Base-by-base conservation (phyloP, 2,113 vertebrate species). In the Leiothrix lutea region DNA sequence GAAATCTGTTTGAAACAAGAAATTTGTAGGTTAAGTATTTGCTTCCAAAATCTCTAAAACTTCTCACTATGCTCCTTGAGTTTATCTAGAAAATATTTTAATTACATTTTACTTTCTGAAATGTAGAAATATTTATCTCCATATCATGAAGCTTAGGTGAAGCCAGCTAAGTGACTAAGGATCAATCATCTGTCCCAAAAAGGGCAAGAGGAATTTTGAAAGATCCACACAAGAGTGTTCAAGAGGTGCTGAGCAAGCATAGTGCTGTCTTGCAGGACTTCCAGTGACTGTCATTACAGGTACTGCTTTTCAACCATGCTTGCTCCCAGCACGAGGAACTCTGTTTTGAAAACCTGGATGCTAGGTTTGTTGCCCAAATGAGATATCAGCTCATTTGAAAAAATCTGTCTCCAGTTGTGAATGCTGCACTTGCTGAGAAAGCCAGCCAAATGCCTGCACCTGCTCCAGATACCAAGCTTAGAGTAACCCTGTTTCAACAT, bases 201-300 rank as follows among this genome's bases (percentile, higher is more conserved):
- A 19, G 18, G 33, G 8, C 0, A 11, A 62, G 54, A 58, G 11
- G 38, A 80, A 42, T 83, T 65, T 35, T 57, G 42, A 80, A 50
- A 26, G 47, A 61, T 67, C 25, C 11, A 5, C 3, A 6, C 14
- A 17, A 20, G 57, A 38, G 24, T 6, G 5, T 79, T 96, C 25
- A 17, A 54, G 4, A 6, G 16, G 11, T 14, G 61, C 51, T 77
- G 38, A 75, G 18, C 29, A 36, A 0, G 0, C 21, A 16, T 16
- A 21, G n/a, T 14, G 5, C n/a, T 33, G 33, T 64, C 58, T 65
- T 67, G 40, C 56, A 67, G 51, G 53, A 33, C 13, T 80, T 70
- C 5, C 22, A 51, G 51, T 56, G 69, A 26, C 70, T 85, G 61
- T 51, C 26, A 3, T 56, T 82, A 61, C 13, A 62, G 47, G n/a